Conservation (phyloP, 2,888 invertebrate genomes). For the Scaptomyza flava region DNA sequence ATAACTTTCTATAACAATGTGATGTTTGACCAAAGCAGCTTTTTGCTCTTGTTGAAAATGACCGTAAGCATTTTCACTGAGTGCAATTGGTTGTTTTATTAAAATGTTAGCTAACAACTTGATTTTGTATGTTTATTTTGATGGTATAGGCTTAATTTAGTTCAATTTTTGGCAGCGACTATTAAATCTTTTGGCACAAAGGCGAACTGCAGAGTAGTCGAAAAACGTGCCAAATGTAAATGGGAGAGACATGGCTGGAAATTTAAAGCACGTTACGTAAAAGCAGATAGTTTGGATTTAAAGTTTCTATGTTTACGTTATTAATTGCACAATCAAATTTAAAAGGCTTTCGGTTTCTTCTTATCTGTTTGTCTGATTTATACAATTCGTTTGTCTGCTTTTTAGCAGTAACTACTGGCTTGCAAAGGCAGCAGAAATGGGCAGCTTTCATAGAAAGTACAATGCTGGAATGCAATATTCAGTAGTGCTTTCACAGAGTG, state of each 20-base stretch:
- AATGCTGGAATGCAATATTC: background rate
- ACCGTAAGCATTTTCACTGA: conserved; percentile 3
- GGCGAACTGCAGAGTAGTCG: background rate
- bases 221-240: conserved; percentile 19
- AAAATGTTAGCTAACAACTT: conserved; percentile 18
- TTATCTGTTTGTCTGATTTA: background rate
- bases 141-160: conserved; percentile 14
- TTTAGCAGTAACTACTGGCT: background rate
- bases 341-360: background rate
- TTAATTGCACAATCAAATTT: conserved; percentile 2
- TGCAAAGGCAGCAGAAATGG: background rate
- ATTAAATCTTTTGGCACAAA: conserved; percentile 23
- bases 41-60: background rate
- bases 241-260: background rate
- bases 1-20: conserved; percentile 14
- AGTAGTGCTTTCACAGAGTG: conserved; percentile 1
- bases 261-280: background rate
- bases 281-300: too few relatives aligned
- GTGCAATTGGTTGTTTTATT: conserved; percentile 12
- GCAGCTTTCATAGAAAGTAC: conserved; percentile 2
- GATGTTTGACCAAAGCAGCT: too few relatives aligned
- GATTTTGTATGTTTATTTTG: conserved; percentile 1
- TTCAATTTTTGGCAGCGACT: conserved; percentile 20
- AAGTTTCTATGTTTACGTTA: background rate
- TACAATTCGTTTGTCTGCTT: background rate